Percentiles rank a stretch among this genome's conserved stretches.
Evolutionary conservation across 2,888 invertebrate genomes (phyloP).

Genomic region (Elgonia sp.): DNA sequence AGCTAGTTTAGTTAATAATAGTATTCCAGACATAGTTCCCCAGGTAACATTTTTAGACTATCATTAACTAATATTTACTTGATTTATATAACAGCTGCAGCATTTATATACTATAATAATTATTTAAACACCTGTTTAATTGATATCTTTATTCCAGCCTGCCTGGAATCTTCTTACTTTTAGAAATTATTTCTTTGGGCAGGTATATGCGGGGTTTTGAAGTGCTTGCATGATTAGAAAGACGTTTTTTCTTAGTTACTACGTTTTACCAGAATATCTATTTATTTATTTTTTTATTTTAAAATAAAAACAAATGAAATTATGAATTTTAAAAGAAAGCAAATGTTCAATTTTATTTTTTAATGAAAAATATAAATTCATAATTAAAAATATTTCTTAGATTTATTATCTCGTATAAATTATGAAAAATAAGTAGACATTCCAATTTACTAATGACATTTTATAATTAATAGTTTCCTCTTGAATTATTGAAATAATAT

Average conservation of each 20-base stretch:
- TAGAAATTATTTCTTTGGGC: slow-evolving; percentile 84
- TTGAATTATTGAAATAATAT: neutral
- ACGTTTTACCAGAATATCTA: neutral
- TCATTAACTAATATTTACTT: too few relatives aligned
- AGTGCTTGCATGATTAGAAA: slow-evolving; percentile 39
- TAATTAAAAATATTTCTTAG: too few relatives aligned
- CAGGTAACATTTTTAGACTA: slow-evolving; percentile 69
- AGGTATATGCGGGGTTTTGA: slow-evolving; percentile 81
- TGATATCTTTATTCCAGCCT: slow-evolving; percentile 82
- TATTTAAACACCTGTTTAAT: too few relatives aligned
- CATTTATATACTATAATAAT: too few relatives aligned
- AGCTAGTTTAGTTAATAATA: slow-evolving; percentile 84
- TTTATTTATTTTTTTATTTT: neutral
- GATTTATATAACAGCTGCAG: too few relatives aligned
- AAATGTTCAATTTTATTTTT: too few relatives aligned
- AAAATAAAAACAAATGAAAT: neutral
- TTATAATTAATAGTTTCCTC: neutral
- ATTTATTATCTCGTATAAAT: too few relatives aligned
- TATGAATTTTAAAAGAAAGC: too few relatives aligned
- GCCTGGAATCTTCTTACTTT: slow-evolving; percentile 85
- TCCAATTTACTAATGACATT: neutral
- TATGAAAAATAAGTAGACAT: too few relatives aligned
- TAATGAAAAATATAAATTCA: too few relatives aligned
- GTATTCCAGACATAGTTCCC: slow-evolving; percentile 84
- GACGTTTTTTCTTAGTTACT: neutral